These are phyloP conservation scores for Cyanoderma ruficeps DNA, from an alignment of 2,113 vertebrate genomes.

Conservation along the genomic window DNA sequence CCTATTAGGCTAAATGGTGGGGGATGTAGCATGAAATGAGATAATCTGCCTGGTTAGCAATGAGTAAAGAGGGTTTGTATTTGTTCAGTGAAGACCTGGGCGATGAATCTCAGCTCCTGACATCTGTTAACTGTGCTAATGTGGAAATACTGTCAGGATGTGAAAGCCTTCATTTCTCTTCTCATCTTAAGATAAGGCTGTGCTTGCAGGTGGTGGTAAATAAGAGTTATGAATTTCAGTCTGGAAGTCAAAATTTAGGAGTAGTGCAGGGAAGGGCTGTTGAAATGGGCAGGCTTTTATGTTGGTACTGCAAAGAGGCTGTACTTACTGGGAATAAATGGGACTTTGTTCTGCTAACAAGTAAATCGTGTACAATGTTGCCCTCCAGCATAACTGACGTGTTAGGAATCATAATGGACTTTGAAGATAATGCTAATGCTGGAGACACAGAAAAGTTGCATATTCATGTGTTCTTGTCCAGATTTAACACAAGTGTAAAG, in stretches of 20 bases:
- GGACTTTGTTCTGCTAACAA: not conserved
- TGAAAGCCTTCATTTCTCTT: not conserved
- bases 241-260: not conserved
- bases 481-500: not conserved
- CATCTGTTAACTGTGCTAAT: constrained; percentile 5
- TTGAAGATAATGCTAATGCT: not conserved
- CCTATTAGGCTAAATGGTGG: not conserved
- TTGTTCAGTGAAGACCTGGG: not conserved
- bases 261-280: not conserved
- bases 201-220: not conserved
- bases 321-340: not conserved
- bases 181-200: not conserved
- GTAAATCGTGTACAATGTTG: not conserved
- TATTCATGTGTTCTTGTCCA: not conserved
- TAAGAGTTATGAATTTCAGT: not conserved
- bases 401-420: not conserved
- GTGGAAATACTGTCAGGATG: constrained; percentile 27
- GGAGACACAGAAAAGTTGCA: not conserved
- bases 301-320: not conserved
- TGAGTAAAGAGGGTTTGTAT: not conserved
- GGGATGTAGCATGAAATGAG: not conserved
- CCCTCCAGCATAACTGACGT: not conserved
- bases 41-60: not conserved
- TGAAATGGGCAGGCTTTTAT: not conserved
- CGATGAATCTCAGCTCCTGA: not conserved